Conservation (phyloP, 2,888 invertebrate species). For the Pammene fasciana region DNA sequence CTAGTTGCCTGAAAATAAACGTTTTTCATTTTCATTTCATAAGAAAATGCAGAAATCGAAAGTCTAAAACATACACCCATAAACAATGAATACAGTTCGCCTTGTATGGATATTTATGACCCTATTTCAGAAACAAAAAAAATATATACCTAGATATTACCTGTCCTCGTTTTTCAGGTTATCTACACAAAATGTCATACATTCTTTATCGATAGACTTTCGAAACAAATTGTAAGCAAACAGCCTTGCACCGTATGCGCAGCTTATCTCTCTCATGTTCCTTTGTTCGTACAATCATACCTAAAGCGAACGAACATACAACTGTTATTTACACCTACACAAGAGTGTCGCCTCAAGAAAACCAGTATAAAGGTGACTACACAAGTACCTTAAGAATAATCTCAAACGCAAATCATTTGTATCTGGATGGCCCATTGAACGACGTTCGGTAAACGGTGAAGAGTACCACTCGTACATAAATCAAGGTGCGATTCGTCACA, state of each 20-base stretch:
- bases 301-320: conserved; percentile 26
- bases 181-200: not conserved
- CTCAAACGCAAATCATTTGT: not conserved
- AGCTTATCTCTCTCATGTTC: conserved; percentile 34
- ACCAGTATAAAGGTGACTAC: not conserved
- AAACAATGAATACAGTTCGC: no score
- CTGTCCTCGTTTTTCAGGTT: not conserved
- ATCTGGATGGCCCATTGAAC: not conserved
- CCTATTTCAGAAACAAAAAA: no score
- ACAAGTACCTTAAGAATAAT: not conserved
- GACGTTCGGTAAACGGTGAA: not conserved
- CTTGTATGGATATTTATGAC: no score
- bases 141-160: no score
- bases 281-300: conserved; percentile 32
- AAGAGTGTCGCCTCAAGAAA: not conserved
- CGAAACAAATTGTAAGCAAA: conserved; percentile 25
- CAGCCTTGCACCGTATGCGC: conserved; percentile 33
- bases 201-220: not conserved
- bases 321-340: not conserved
- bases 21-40: no score
- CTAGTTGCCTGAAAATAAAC: no score
- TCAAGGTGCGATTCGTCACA: conserved; percentile 62
- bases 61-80: no score
- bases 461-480: conserved; percentile 51
- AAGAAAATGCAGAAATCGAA: no score